Conservation (phyloP, 2,888 invertebrate genomes). For the Sesamia inferens region DNA sequence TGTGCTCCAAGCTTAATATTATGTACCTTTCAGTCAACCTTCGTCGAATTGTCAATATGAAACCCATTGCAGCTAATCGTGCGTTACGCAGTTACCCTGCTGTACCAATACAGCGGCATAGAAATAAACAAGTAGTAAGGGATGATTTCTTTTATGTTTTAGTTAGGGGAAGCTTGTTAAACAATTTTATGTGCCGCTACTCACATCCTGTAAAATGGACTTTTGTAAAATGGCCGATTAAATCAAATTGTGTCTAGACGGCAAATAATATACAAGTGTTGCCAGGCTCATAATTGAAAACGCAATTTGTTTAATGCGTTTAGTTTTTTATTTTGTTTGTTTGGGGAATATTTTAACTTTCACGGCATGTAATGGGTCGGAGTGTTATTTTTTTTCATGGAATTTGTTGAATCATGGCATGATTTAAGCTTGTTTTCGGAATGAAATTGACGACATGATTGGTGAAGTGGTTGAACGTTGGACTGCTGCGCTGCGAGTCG, state of each 20-base stretch:
- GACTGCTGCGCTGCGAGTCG: no score
- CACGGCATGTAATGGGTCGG: not conserved
- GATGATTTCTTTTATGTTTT: slow-evolving; percentile 75
- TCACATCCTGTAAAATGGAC: slow-evolving; percentile 76
- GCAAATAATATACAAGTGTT: slow-evolving; percentile 51
- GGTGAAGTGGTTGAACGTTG: not conserved
- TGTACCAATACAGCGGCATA: no score
- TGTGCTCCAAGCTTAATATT: no score
- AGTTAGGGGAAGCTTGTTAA: slow-evolving; percentile 80
- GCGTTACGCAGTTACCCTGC: no score
- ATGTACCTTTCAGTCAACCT: no score
- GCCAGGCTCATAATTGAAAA: slow-evolving; percentile 42
- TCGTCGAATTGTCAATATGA: no score
- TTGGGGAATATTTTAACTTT: slow-evolving; percentile 18
- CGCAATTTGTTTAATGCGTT: slow-evolving; percentile 43
- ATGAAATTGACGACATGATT: not conserved
- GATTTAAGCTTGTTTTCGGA: not conserved
- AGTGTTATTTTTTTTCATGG: slow-evolving; percentile 19
- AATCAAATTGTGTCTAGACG: slow-evolving; percentile 81
- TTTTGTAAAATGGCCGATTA: slow-evolving; percentile 79
- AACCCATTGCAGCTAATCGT: no score
- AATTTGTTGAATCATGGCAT: not conserved
- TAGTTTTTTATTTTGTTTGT: slow-evolving; percentile 12
- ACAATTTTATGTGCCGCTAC: slow-evolving; percentile 82
- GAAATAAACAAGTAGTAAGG: slow-evolving; percentile 65